phyloP scores from a whole-genome alignment of 2,797 vertebrate species.

The Hippopotamyrus pictus region DNA sequence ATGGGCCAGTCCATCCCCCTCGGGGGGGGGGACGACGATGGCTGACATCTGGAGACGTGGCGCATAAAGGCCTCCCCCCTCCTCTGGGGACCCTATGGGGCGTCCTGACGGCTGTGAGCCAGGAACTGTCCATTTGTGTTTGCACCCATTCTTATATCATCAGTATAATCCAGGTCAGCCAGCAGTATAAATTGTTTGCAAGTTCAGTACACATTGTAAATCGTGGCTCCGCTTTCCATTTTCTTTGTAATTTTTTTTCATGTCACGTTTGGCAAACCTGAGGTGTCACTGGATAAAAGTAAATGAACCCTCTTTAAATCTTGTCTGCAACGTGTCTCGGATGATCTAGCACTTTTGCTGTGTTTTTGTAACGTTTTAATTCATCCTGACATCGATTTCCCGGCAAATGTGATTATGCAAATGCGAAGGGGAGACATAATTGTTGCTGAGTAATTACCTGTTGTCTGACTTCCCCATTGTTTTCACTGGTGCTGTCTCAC shows the following conservation, averaged over 20 bases:
- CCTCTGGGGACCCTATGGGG: background rate
- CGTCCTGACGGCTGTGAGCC: background rate
- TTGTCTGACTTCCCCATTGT: background rate
- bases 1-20: background rate
- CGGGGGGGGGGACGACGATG: background rate
- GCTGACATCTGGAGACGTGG: background rate
- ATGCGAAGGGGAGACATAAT: background rate
- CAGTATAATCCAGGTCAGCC: background rate
- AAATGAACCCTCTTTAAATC: background rate
- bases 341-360: background rate
- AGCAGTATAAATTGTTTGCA: background rate
- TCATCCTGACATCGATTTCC: background rate
- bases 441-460: slow-evolving; percentile 3
- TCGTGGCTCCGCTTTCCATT: background rate
- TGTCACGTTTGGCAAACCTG: background rate
- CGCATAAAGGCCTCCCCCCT: background rate
- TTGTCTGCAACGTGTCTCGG: background rate
- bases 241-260: background rate
- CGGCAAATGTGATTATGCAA: slow-evolving; percentile 1
- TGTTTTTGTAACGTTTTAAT: background rate
- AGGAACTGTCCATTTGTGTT: background rate
- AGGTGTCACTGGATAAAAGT: background rate
- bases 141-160: background rate
- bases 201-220: background rate
- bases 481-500: background rate